phyloP scores from a whole-genome alignment of 2,888 invertebrate species.

The Piscicola geometra region DNA sequence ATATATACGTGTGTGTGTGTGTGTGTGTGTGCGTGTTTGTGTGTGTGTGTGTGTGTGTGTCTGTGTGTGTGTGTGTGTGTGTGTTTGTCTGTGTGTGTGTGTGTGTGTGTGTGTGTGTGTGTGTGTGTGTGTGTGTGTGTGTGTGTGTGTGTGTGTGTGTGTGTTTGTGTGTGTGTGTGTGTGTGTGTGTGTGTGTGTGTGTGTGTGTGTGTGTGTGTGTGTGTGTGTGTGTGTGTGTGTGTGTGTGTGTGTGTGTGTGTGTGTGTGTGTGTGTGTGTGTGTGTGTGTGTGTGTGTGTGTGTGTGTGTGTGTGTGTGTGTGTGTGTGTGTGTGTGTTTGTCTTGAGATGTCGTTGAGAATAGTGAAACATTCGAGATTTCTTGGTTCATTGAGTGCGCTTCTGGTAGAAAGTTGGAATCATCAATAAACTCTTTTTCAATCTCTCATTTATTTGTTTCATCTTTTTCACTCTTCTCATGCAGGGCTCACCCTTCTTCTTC shows the following conservation, averaged over 20 bases:
- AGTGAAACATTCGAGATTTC: too few relatives aligned
- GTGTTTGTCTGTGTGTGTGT: slow-evolving; percentile 13
- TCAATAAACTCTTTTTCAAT: too few relatives aligned
- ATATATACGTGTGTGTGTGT: slow-evolving; percentile 15
- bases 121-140: slow-evolving; percentile 19
- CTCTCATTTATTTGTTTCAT: too few relatives aligned
- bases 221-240: slow-evolving; percentile 3
- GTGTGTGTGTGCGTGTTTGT: slow-evolving; percentile 13
- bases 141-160: slow-evolving; percentile 17
- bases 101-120: slow-evolving; percentile 19
- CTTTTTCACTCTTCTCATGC: slow-evolving; percentile 87
- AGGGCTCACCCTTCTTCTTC: slow-evolving; percentile 66
- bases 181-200: slow-evolving; percentile 20
- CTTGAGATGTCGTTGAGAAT: too few relatives aligned
- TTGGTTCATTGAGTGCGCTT: too few relatives aligned
- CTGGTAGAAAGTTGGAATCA: too few relatives aligned
- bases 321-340: too few relatives aligned
- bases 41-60: slow-evolving; percentile 19
- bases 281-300: slow-evolving; percentile 21
- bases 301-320: slow-evolving; percentile 24
- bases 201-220: slow-evolving; percentile 17
- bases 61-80: slow-evolving; percentile 16
- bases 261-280: slow-evolving; percentile 17
- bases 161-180: slow-evolving; percentile 16
- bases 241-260: slow-evolving; percentile 8